Percentiles rank a stretch among this genome's conserved stretches.
These are phyloP conservation scores for Manis javanica DNA, from an alignment of 2,797 vertebrate species.

Conservation along the genomic window DNA sequence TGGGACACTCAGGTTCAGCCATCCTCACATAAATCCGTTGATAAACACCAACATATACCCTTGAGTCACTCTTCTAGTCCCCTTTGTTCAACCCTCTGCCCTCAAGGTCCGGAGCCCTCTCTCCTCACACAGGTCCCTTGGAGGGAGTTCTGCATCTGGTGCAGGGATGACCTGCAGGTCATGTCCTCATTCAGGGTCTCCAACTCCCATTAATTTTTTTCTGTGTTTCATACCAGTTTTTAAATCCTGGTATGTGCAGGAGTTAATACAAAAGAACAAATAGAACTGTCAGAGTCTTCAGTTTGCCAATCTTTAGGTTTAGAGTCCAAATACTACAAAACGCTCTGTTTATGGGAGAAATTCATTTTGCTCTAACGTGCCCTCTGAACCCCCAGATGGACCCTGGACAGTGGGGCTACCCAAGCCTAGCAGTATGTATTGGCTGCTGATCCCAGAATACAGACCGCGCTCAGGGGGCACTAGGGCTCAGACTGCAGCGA, in stretches of 20 bases:
- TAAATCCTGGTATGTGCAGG: neutral
- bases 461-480: neutral
- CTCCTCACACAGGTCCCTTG: accelerated
- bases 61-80: neutral
- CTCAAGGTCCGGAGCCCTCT: neutral
- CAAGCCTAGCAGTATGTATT: neutral
- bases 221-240: neutral
- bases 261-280: neutral
- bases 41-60: accelerated
- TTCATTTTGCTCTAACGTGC: neutral
- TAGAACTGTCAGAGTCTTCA: neutral
- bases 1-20: neutral
- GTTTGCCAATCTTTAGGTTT: neutral
- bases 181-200: neutral
- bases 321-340: neutral
- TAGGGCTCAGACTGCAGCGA: neutral
- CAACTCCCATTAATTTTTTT: neutral
- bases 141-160: neutral
- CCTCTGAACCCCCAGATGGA: neutral
- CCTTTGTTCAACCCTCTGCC: neutral
- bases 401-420: neutral
- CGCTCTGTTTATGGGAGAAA: neutral
- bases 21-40: neutral
- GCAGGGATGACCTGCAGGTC: accelerated
- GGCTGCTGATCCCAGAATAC: accelerated